Evolutionary conservation across 2,888 invertebrate species (phyloP), one percentile per base, ranked within the genome.

Genomic region (Trichogramma dendrolimi): DNA sequence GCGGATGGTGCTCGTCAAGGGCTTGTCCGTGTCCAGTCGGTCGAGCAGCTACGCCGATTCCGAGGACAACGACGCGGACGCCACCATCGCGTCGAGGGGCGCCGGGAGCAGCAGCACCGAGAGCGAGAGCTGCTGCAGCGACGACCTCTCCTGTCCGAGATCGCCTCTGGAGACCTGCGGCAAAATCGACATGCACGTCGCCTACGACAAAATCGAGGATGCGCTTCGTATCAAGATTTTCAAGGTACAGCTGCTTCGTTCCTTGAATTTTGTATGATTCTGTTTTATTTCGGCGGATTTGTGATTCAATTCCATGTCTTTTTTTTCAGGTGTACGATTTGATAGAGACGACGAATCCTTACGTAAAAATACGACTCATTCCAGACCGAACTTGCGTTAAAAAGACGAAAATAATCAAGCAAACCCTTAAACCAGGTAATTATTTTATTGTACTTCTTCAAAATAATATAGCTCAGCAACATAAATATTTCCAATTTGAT

Each of bases 331-430:
- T 85, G 7, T 83, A 82, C 58, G 84, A 85, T 67, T 81, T 84
- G 61, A 85, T 84, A 67, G 85, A 85, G 48, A 84, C 83, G 0
- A 85, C 85, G 10, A 86, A 88, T 79, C 87, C 87, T 0, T 87
- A 87, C 72, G 87, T 87, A 43, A 86, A 86, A 73, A 82, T 88
- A 52, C 82, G 86, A 14, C 74, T 88, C 11, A 71, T 86, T 38
- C 85, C 86, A 1, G 86, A 86, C 69, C 82, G 83, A 67, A 84
- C 81, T 66, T 85, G 84, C 71, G 82, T 85, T 60, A 85, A 85
- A 83, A 85, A 86, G 73, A 86, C 86, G 2, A 80, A 83, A 71
- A 84, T 86, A 63, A 86, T 86, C 71, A 85, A 85, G 73, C 84
- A 84, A 71, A 87, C 87, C 5, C 76, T 86, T 55, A 85, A 85